phyloP scores from a whole-genome alignment of 2,797 vertebrate species.

The Oryzias sinensis region DNA sequence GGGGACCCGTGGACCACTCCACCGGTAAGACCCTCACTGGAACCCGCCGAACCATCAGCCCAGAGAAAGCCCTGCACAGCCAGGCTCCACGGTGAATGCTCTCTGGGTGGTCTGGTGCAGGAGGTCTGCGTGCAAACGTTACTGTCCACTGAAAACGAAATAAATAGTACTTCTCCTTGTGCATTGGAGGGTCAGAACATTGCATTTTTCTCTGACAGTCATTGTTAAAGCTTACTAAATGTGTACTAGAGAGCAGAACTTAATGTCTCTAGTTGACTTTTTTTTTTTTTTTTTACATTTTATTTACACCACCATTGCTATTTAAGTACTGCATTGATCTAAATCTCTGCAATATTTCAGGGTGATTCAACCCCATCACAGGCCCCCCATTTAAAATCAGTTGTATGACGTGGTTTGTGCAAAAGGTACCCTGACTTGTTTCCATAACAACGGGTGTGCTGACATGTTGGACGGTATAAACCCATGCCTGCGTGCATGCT shows the following conservation, averaged over 20 bases:
- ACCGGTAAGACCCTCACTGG: conserved; percentile 70
- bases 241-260: no score
- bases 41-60: not conserved
- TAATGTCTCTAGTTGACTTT: no score
- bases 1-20: conserved; percentile 80
- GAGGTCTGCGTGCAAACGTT: not conserved
- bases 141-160: not conserved
- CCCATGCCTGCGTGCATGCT: conserved; percentile 4
- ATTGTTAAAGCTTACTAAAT: no score
- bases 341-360: not conserved
- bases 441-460: conserved; percentile 72
- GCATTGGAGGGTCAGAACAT: no score
- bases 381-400: conserved; percentile 27
- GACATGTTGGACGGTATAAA: conserved; percentile 54
- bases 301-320: conserved; percentile 1
- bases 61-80: not conserved
- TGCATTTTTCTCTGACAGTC: no score
- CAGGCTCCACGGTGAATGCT: conserved; percentile 9
- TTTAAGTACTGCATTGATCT: not conserved
- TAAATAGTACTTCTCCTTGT: not conserved
- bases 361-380: conserved; percentile 1
- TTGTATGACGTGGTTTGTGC: conserved; percentile 39
- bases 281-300: no score
- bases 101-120: conserved; percentile 60
- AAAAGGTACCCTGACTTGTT: conserved; percentile 68